Evolutionary conservation across 1,140 invertebrate species (phyloP), one percentile per base, ranked within the genome.

Genomic region (Oreohelix idahoensis): DNA sequence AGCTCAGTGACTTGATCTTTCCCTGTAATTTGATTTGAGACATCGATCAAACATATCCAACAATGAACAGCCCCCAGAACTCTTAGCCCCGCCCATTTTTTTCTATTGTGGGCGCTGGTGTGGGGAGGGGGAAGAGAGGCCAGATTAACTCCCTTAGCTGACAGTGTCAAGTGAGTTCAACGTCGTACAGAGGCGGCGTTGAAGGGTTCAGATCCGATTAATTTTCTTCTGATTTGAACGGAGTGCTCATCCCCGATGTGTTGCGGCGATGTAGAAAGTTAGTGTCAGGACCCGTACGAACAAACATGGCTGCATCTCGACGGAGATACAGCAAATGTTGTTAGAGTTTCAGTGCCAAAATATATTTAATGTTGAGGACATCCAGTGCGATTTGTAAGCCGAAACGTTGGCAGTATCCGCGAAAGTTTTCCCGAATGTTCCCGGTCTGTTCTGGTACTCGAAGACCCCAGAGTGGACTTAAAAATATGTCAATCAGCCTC

Each of bases 351-450:
- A 45, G 53, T 58, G 53, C 53, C 53, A 58, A 58, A 58, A 58
- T 58, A 58, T 20, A 58, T 58, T 58, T 58, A 58, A 58, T 58
- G 26, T 58, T n/a, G 53, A 58, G 53, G 53, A 58, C 53, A n/a
- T 4, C 23, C 4, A 58, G 53, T 58, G 53, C 53, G 20, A 58
- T 2, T n/a, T 58, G 53, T 58, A 58, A 58, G 53, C 53, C 20
- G 2, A 58, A 58, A 20, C 26, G 1, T 5, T 58, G 20, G 10
- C 26, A 23, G 23, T 23, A 58, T 58, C 53, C 15, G 2, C 15
- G 20, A 58, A 58, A 58, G 20, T 20, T n/a, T 20, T 2, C 2
- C 53, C 53, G 2, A n/a, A 58, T 11, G 5, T 58, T 58, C 53
- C 53, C 53, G 20, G 10, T 20, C 53, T 58, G 53, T 20, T 58